phyloP scores from a whole-genome alignment of 2,797 vertebrate species.

The Agapornis canus region DNA sequence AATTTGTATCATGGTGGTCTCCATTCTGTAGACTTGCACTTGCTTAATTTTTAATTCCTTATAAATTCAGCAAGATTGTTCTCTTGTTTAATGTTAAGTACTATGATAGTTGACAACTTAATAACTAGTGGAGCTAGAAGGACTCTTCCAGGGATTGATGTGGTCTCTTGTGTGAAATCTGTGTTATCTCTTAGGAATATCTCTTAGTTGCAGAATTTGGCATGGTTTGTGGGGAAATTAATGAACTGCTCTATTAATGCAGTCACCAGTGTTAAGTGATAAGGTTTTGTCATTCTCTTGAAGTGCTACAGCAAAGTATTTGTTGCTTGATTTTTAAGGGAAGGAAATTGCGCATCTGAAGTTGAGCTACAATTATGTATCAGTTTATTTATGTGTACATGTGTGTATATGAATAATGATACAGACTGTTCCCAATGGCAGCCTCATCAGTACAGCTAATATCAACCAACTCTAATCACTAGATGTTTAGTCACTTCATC shows the following conservation, averaged over 20 bases:
- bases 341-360: not conserved
- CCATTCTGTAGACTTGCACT: not conserved
- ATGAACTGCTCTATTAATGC: not conserved
- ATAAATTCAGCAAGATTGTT: not conserved
- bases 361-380: not conserved
- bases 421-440: not conserved
- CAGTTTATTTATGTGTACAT: not conserved
- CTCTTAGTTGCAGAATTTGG: not conserved
- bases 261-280: not conserved
- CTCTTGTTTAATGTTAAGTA: not conserved
- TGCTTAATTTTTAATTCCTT: not conserved
- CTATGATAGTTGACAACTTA: not conserved
- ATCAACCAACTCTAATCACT: not conserved
- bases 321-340: not conserved
- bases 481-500: not conserved
- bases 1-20: not conserved
- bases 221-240: not conserved
- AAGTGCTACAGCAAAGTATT: not conserved
- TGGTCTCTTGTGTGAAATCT: not conserved
- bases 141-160: not conserved
- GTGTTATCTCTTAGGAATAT: not conserved
- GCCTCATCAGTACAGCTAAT: not conserved
- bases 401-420: not conserved
- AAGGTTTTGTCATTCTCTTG: not conserved
- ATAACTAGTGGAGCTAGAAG: not conserved